Evolutionary conservation across 2,113 vertebrate genomes (phyloP), one percentile per base, ranked within the genome.

Genomic region (Martes martes): DNA sequence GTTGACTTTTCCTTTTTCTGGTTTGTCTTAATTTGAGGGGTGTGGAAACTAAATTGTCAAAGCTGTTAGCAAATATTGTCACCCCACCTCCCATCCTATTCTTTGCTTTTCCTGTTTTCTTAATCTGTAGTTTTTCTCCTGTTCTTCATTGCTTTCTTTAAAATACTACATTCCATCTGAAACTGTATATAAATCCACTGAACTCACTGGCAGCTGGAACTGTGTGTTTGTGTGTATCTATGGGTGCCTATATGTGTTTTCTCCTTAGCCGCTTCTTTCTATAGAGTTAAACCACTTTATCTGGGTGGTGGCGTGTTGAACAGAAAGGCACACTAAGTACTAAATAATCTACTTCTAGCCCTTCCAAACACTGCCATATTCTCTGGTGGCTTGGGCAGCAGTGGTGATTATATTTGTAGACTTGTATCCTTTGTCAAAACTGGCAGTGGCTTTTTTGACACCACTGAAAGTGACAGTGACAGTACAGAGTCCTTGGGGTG

Each of bases 371-470:
- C 63, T 78, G 45, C 59, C 57, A 55, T 81, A 78, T 50, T 91
- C 82, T 95, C 89, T 52, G 23, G 52, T 89, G 82, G 86, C 73
- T 71, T 39, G 55, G 81, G 11, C 24, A 95, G 65, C 26, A 69
- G 15, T 92, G 69, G 57, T 94, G 76, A 93, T 94, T 96, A 82
- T 93, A 86, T 84, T 73, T 89, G 52, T 57, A 93, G 57, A 71
- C 26, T 67, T 95, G 28, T 71, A 71, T 91, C 89, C 39, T 96
- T 96, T 95, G 80, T 96, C 86, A 96, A 97, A 97, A 80, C 73
- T 91, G 42, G 67, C 65, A 86, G 26, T 96, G 61, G 33, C 69
- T 96, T 91, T 96, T 89, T 45, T 87, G 82, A 96, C 63, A 93
- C 33, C n/a, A 93, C 39, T 61, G 85, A 97, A 96, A 97, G 67